Base-by-base conservation (phyloP, 2,797 vertebrate genomes). In the Melanotaenia boesemani region DNA sequence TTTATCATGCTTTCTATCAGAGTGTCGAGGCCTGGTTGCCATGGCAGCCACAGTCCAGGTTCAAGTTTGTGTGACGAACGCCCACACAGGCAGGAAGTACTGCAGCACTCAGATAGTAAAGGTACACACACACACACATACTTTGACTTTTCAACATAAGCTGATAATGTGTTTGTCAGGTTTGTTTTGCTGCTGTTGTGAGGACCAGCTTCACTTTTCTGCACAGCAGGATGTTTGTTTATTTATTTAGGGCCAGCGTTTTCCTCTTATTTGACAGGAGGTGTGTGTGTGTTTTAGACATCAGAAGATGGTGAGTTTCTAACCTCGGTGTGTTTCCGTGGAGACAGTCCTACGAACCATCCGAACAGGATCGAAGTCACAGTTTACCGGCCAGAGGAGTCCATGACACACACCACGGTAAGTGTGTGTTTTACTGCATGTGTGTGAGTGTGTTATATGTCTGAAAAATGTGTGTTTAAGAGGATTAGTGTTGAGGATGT, bases 401-500 rank as follows among this genome's bases (percentile, higher is more conserved):
- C n/a, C 2, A 4, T 20, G 1, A n/a, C 63, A 63, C 58, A 8
- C 46, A 39, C 30, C 28, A 13, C 63, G 6, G 68, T 72, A 83
- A 69, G 72, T 34, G 64, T 64, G 72, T 36, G 37, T 94, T 94
- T 96, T 84, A 93, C 94, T 74, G 39, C 70, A 57, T 63, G 39
- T 63, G 44, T 66, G 60, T 57, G 36, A 55, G 30, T 55, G 39
- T 61, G 34, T 36, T 67, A 34, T 37, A 52, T 59, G 34, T 65
- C 32, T 18, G 30, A 67, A 63, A 65, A 48, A 48, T 58, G 57
- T 77, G 36, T 50, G 4, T 76, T 8, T 76, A 79, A 86, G 76
- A 90, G 77, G 86, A 87, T 91, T 88, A 87, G 63, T 2, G n/a
- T 28, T 28, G 63, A 24, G 32, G 74, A 70, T 77, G 71, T 83